Evolutionary conservation across 2,888 invertebrate species (phyloP).

Genomic region (Agonum fuliginosum): DNA sequence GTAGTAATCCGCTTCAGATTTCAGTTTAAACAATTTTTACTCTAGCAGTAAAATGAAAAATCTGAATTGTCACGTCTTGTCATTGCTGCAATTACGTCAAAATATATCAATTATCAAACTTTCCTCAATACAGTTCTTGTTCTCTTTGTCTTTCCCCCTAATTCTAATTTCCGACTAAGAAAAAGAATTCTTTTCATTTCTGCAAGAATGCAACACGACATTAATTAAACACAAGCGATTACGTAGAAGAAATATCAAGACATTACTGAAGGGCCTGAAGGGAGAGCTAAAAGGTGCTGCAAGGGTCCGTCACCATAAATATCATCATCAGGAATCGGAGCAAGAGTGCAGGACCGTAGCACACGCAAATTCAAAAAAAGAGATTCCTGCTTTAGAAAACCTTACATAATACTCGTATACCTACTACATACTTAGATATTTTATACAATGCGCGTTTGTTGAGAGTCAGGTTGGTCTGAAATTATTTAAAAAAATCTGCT

Average conservation of each 20-base stretch:
- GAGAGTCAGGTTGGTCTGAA: no score
- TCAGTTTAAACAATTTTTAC: neutral
- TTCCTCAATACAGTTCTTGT: neutral
- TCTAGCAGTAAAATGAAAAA: neutral
- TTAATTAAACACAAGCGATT: slow-evolving; percentile 31
- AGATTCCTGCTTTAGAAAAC: no score
- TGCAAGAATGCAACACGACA: slow-evolving; percentile 11
- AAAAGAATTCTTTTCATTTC: slow-evolving; percentile 2
- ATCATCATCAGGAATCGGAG: slow-evolving; percentile 10
- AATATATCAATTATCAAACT: slow-evolving; percentile 1
- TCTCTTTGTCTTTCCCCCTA: no score
- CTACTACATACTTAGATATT: no score
- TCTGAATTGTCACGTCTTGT: no score
- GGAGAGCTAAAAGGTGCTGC: neutral
- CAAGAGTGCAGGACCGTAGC: neutral
- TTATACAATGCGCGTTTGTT: no score
- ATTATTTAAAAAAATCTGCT: no score
- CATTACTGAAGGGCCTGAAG: slow-evolving; percentile 4
- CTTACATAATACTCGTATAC: no score
- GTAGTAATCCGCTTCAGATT: no score
- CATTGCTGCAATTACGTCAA: no score
- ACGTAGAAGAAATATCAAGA: slow-evolving; percentile 12
- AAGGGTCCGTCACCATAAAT: slow-evolving; percentile 26
- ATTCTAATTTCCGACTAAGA: slow-evolving; percentile 5
- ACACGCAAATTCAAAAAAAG: no score